Evolutionary conservation across 1,140 invertebrate genomes (phyloP).

Genomic region (Patella vulgata): DNA sequence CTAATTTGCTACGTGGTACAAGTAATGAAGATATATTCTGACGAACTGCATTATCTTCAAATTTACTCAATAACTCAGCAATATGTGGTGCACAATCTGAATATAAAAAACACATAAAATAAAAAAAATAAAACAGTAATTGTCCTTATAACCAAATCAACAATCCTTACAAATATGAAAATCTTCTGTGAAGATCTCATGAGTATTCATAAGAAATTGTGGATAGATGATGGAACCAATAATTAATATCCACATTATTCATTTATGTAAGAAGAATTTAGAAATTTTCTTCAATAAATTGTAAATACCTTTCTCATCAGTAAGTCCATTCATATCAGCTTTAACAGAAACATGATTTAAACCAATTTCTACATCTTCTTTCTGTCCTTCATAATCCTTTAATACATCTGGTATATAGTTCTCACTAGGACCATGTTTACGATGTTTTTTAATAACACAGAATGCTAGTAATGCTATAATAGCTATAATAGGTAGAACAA

Average conservation of each 20-base stretch:
- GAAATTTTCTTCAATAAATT: constrained; percentile 1
- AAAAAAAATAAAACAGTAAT: neutral
- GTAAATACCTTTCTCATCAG: constrained; percentile 45
- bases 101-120: constrained; percentile 15
- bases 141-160: neutral
- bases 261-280: no score
- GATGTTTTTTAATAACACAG: constrained; percentile 56
- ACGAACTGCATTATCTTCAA: constrained; percentile 55
- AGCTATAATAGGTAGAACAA: constrained; percentile 57
- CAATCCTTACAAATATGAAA: neutral
- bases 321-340: constrained; percentile 56
- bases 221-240: no score
- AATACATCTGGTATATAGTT: constrained; percentile 59
- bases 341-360: constrained; percentile 55
- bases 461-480: constrained; percentile 56
- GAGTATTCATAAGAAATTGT: no score
- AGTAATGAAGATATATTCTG: constrained; percentile 57
- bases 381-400: constrained; percentile 54
- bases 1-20: constrained; percentile 58
- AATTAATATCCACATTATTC: no score
- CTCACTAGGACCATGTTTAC: constrained; percentile 51
- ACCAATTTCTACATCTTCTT: constrained; percentile 51
- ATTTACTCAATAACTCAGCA: constrained; percentile 46
- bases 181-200: neutral
- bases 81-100: constrained; percentile 55